A percentile compares a stretch with the other conserved stretches of the same genome.
phyloP scores from a whole-genome alignment of 2,888 invertebrate genomes.

The Deladenus siricidicola region DNA sequence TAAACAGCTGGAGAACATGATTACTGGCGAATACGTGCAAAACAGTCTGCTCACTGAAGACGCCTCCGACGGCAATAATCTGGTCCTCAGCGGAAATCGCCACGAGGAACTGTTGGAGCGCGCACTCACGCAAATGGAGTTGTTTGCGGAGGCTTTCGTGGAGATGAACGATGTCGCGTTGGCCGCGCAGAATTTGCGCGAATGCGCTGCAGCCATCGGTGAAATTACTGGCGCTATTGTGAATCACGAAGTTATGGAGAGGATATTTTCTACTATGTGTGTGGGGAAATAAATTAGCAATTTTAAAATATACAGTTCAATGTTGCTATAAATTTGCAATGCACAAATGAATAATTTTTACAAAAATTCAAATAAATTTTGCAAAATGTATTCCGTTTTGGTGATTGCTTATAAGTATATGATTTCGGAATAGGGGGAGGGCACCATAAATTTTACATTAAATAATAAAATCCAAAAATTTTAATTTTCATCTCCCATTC shows the following conservation, averaged over 20 bases:
- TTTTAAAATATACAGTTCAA: no score
- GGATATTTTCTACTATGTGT: constrained; percentile 77
- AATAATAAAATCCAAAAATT: no score
- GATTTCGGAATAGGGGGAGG: no score
- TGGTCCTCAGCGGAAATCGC: constrained; percentile 19
- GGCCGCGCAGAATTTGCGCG: constrained; percentile 64
- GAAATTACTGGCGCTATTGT: constrained; percentile 70
- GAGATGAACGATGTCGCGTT: constrained; percentile 35
- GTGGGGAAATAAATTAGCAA: constrained; percentile 76
- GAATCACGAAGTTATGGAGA: constrained; percentile 71
- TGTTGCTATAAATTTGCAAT: no score
- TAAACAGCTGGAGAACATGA: background rate
- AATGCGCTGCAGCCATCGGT: constrained; percentile 65
- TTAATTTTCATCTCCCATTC: no score
- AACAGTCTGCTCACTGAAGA: background rate
- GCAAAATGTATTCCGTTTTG: no score
- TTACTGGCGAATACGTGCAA: background rate
- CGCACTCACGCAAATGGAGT: constrained; percentile 16
- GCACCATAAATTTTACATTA: no score
- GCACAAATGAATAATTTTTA: no score
- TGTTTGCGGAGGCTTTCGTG: constrained; percentile 55
- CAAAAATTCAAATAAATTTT: no score
- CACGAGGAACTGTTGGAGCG: constrained; percentile 26
- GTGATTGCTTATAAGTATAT: no score
- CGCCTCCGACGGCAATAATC: constrained; percentile 23